Evolutionary conservation across 2,888 invertebrate genomes (phyloP), one percentile per base, ranked within the genome.

Genomic region (Dexiosoma caninum): DNA sequence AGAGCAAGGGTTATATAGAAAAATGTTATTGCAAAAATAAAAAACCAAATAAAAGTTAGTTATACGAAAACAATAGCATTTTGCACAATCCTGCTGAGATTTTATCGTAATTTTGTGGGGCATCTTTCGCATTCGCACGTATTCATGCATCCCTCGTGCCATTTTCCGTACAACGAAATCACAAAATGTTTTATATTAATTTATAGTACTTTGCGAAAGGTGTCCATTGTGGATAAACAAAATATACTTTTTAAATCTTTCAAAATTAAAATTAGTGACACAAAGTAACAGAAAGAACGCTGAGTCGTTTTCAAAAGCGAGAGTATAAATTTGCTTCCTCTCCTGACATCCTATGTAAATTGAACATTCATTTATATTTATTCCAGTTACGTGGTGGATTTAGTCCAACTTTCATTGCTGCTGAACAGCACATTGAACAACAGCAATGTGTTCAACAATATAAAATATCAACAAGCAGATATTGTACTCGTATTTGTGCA

Each of bases 281-380:
- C 42, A 59, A 32, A 21, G 30, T 37, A 44, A 69, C 19, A 27
- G 9, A 53, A 32, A 16, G 40, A 46, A 35, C 5, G 12, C 12
- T 8, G 12, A 40, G 14, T 57, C 49, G 16, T 16, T 40, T 19
- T 44, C 23, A 0, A 37, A 37, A 46, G 7, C 2, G 27, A 12
- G 10, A 30, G 12, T 23, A 46, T n/a, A 46, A 44, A 10, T 3
- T 23, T 23, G 0, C 3, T 57, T 9, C 9, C 44, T 12, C 2
- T 10, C 21, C 6, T 44, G 19, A 42, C 8, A 10, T 55, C n/a
- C 10, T 67, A 71, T 69, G 62, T 51, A 81, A 81, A 77, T 81
- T 69, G 62, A 77, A 62, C 80, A 76, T 80, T 80, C 44, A 76
- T 80, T 80, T 80, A 62, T 49, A 80, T 80, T 80, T 80, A 67